A percentile compares a stretch with the other conserved stretches of the same genome.
Conservation (phyloP, 2,888 invertebrate genomes). For the Pollenia griseotomentosa region DNA sequence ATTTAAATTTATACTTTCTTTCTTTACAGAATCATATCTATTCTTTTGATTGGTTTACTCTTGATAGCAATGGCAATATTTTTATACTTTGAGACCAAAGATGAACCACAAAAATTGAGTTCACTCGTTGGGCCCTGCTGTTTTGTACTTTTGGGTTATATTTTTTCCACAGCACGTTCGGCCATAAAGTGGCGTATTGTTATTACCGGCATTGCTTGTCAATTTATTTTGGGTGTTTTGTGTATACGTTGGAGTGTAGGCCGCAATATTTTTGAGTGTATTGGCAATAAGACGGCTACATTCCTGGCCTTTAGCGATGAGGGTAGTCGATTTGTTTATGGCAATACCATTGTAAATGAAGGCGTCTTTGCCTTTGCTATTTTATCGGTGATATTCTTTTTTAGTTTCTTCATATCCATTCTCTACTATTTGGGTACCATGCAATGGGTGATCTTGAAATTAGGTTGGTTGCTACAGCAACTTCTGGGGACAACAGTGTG, state of each 20-base stretch:
- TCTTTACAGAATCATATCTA: conserved; percentile 85
- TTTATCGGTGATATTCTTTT: conserved; percentile 96
- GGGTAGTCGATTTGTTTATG: conserved; percentile 94
- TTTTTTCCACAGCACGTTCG: conserved; percentile 87
- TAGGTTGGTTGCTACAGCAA: conserved; percentile 91
- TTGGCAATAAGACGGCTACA: conserved; percentile 87
- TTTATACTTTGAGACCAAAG: conserved; percentile 87
- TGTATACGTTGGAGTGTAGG: conserved; percentile 94
- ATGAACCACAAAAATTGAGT: conserved; percentile 86
- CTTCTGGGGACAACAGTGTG: conserved; percentile 95
- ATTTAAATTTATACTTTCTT: conserved; percentile 5
- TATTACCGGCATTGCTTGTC: conserved; percentile 91
- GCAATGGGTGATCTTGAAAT: conserved; percentile 92
- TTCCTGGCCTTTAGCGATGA: conserved; percentile 92
- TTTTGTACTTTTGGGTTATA: conserved; percentile 87
- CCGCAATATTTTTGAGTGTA: conserved; percentile 86
- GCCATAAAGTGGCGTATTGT: conserved; percentile 92
- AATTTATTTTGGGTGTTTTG: conserved; percentile 93
- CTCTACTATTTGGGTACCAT: conserved; percentile 95
- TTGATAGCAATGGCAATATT: conserved; percentile 86
- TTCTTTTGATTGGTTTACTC: conserved; percentile 84
- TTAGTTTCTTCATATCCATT: conserved; percentile 95
- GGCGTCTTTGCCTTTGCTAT: conserved; percentile 94
- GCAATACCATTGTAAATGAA: conserved; percentile 86
- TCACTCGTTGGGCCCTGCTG: conserved; percentile 88